A percentile compares a stretch with the other conserved stretches of the same genome.
phyloP scores from a whole-genome alignment of 2,797 vertebrate genomes.

The Microctenopoma lineatum region DNA sequence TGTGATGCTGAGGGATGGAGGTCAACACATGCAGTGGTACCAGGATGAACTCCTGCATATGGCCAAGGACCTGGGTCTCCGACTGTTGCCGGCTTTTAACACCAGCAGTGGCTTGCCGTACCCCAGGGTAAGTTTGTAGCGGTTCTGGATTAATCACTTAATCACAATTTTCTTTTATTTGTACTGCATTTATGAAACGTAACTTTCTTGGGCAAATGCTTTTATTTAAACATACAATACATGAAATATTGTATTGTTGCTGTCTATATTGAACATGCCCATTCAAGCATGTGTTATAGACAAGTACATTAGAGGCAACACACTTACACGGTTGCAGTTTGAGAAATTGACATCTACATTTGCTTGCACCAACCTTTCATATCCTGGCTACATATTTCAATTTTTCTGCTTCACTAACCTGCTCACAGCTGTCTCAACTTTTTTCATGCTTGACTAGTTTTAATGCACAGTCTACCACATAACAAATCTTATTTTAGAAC shows the following conservation, averaged over 20 bases:
- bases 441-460: constrained; percentile 33
- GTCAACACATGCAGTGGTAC: constrained; percentile 96
- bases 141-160: neutral
- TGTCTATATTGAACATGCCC: neutral
- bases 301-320: neutral
- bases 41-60: constrained; percentile 94
- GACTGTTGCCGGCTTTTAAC: constrained; percentile 96
- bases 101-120: constrained; percentile 98
- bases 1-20: constrained; percentile 94
- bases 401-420: constrained; percentile 45
- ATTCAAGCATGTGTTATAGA: neutral
- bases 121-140: constrained; percentile 87
- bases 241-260: neutral
- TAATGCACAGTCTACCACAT: constrained; percentile 4
- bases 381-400: constrained; percentile 34
- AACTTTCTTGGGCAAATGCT: too few relatives aligned
- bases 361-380: constrained; percentile 12
- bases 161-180: neutral
- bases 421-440: constrained; percentile 29
- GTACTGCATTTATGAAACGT: too few relatives aligned
- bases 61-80: constrained; percentile 95
- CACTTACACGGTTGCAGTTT: neutral
- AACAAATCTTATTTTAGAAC: constrained; percentile 14
- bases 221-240: too few relatives aligned
- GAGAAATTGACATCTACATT: constrained; percentile 6